Evolutionary conservation across 1,140 invertebrate species (phyloP).

Genomic region (Procambarus clarkii): DNA sequence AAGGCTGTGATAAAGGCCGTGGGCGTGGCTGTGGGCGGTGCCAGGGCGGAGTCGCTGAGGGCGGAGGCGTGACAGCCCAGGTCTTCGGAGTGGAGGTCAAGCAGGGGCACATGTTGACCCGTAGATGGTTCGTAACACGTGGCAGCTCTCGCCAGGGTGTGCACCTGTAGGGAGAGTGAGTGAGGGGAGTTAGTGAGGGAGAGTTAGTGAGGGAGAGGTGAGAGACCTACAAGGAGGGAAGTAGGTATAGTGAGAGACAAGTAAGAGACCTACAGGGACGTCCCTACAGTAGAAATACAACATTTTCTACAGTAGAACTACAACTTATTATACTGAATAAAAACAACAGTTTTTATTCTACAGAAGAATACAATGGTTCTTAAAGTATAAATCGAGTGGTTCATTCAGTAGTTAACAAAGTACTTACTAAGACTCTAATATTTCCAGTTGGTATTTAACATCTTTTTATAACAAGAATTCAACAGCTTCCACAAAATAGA

Average conservation of each 20-base stretch:
- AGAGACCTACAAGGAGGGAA: not conserved
- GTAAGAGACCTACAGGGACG: not conserved
- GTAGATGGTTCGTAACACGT: constrained; percentile 81
- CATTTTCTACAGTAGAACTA: no score
- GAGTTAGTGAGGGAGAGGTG: not conserved
- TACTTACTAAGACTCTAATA: no score
- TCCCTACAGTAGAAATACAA: no score
- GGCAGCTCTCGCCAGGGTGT: constrained; percentile 78
- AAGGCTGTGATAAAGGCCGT: constrained; percentile 24
- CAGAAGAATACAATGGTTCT: no score
- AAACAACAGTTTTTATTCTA: no score
- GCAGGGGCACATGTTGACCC: constrained; percentile 81
- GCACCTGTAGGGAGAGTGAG: constrained; percentile 73
- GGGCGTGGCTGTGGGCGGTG: constrained; percentile 38
- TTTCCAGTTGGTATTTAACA: no score
- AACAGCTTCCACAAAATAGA: no score
- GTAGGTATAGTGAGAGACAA: not conserved
- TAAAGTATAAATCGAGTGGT: no score
- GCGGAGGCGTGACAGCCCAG: constrained; percentile 86
- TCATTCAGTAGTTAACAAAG: no score
- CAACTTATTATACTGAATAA: no score
- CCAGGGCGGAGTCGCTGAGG: constrained; percentile 77
- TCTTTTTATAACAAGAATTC: no score
- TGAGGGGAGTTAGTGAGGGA: no score
- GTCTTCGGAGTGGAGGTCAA: constrained; percentile 85